Evolutionary conservation across 2,113 vertebrate genomes (phyloP).

Genomic region (Montifringilla adamsi): DNA sequence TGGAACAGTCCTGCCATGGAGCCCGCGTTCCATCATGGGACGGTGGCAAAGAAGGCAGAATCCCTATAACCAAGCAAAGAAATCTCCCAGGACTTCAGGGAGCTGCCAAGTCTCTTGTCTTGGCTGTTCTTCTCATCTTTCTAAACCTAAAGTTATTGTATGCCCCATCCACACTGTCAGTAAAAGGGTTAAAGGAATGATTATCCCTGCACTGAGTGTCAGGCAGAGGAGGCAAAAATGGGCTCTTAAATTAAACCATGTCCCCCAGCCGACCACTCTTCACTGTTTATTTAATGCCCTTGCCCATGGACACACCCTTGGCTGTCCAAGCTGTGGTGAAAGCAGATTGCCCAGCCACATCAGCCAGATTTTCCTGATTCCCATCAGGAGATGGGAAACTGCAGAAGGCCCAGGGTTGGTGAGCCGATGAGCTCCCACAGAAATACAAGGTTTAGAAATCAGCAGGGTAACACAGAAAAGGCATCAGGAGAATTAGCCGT

Average conservation of each 20-base stretch:
- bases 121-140: neutral
- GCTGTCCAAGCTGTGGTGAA: neutral
- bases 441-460: neutral
- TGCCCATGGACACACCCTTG: neutral
- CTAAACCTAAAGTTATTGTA: too few relatives aligned
- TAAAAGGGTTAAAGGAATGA: neutral
- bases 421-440: neutral
- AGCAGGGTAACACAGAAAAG: neutral
- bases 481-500: neutral
- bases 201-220: neutral
- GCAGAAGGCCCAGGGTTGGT: neutral
- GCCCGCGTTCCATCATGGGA: neutral
- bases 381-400: neutral
- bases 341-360: neutral
- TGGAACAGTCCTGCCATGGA: neutral
- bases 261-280: neutral
- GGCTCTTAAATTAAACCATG: neutral
- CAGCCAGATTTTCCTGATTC: too few relatives aligned
- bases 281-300: neutral
- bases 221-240: neutral
- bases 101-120: neutral
- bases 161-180: rapidly evolving
- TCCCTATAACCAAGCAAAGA: neutral
- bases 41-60: neutral
- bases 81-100: neutral